Evolutionary conservation across 2,113 vertebrate species (phyloP), one percentile per base, ranked within the genome.

Genomic region (Cacatua alba): DNA sequence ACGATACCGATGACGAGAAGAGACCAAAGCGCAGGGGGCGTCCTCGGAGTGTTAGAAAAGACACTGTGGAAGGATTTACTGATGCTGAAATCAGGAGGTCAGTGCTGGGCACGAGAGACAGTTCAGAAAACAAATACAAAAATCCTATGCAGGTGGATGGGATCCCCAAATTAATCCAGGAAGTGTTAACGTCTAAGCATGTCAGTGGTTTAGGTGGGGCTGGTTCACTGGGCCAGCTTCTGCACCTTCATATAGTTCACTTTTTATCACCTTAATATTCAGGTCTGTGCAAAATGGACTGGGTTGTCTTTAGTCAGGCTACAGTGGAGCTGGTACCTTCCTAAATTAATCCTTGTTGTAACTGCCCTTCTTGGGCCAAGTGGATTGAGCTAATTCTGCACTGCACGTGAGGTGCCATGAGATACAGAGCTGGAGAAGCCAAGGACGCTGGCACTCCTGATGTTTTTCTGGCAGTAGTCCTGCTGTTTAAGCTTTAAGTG

Each of bases 71-170:
- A 92, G 99, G 99, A 24, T 99, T 99, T 88, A 99, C 98, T 3
- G 99, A 99, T 3, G 97, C 99, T 0, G 99, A 99, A 97, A 99
- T 99, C 88, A 98, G 99, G 90, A 99, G 99, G 99, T 99, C 55
- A 88, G 90, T 95, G 87, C 65, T 33, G 60, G 65, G 68, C 31
- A 41, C 25, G 6, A 18, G 43, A 43, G 53, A 25, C 7, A 13
- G 18, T 68, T 59, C 43, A 76, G 41, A 41, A 90, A 76, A 18
- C 44, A 57, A 68, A 72, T 65, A 31, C 0, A 78, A 72, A 91
- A 91, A 65, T 57, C 31, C 19, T 25, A 10, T 13, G 52, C 52
- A 59, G 62, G 41, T 72, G 52, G 29, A 69, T 6, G 44, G 88
- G 71, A 86, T 49, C 29, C 25, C 44, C 43, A 44, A n/a, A 29